Percentiles rank a stretch among this genome's conserved stretches.
These are phyloP conservation scores for Syngnathus rostellatus DNA, from an alignment of 2,797 vertebrate species.

Conservation along the genomic window DNA sequence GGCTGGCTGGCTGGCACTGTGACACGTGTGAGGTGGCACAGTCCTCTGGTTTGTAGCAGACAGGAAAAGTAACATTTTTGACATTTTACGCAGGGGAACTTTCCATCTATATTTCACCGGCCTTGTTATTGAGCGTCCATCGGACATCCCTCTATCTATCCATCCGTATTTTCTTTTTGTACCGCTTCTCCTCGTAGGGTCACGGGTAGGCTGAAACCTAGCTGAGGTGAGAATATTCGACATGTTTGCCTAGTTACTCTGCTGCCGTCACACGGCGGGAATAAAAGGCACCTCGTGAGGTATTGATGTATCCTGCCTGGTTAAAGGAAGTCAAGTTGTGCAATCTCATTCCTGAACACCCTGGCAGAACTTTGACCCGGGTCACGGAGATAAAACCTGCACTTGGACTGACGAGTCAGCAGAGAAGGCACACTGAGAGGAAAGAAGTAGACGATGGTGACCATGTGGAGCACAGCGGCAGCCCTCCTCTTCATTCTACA, in stretches of 20 bases:
- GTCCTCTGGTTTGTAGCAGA: conserved; percentile 8
- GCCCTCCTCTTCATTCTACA: conserved; percentile 50
- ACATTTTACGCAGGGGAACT: not conserved
- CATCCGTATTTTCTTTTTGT: not conserved
- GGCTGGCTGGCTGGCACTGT: too few species aligned
- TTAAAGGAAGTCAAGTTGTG: not conserved
- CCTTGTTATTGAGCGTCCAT: too few species aligned
- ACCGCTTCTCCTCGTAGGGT: too few species aligned
- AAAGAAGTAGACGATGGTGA: conserved; percentile 37
- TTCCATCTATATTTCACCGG: not conserved
- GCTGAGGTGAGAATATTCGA: not conserved
- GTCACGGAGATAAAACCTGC: conserved; percentile 25
- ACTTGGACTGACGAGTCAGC: conserved; percentile 52
- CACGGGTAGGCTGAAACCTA: too few species aligned
- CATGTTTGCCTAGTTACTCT: not conserved
- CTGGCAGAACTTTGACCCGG: conserved; percentile 31
- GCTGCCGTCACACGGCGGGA: not conserved
- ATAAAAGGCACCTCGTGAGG: not conserved
- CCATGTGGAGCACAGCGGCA: conserved; percentile 43
- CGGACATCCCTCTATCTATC: too few species aligned
- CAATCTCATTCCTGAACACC: not conserved
- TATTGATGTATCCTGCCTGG: not conserved
- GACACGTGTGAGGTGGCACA: too few species aligned
- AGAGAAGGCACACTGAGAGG: conserved; percentile 1
- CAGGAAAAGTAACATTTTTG: not conserved